Percentiles rank a stretch among this genome's conserved stretches.
phyloP scores from a whole-genome alignment of 37 sponge, comb jelly and placozoan genomes.

The Bolinopsis microptera region DNA sequence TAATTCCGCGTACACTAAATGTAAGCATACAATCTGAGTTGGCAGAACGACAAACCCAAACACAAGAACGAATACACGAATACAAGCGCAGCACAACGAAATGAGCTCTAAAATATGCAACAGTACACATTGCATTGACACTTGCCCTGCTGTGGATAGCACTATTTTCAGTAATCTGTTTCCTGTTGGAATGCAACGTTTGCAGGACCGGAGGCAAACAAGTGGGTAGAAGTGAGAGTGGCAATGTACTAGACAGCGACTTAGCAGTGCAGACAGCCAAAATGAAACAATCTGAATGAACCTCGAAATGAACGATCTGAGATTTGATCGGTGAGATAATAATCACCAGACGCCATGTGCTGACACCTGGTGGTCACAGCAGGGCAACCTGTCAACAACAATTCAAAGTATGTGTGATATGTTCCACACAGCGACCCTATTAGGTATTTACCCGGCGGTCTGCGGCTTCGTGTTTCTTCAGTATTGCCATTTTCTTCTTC shows the following conservation, averaged over 20 bases:
- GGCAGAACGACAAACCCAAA: not conserved
- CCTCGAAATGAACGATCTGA: no score
- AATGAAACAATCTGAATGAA: no score
- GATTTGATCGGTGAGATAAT: not conserved
- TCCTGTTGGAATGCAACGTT: not conserved
- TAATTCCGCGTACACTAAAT: no score
- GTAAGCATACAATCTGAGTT: not conserved
- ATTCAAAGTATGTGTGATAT: not conserved
- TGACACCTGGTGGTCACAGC: not conserved
- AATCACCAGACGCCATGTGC: not conserved
- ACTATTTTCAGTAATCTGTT: not conserved
- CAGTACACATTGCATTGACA: not conserved
- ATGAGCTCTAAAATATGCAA: not conserved
- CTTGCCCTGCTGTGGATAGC: not conserved
- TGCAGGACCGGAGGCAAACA: not conserved
- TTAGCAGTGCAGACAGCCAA: not conserved
- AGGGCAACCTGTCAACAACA: not conserved
- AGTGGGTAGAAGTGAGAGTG: not conserved
- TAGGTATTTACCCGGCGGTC: constrained; percentile 23
- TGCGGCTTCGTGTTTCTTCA: constrained; percentile 63
- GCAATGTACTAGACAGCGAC: not conserved
- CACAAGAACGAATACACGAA: not conserved
- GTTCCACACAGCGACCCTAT: not conserved
- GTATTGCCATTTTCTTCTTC: constrained; percentile 14
- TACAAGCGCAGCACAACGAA: not conserved